A percentile compares a stretch with the other conserved stretches of the same genome.
These are phyloP conservation scores for Sphaerophoria taeniata DNA, from an alignment of 2,888 invertebrate species.

Conservation along the genomic window DNA sequence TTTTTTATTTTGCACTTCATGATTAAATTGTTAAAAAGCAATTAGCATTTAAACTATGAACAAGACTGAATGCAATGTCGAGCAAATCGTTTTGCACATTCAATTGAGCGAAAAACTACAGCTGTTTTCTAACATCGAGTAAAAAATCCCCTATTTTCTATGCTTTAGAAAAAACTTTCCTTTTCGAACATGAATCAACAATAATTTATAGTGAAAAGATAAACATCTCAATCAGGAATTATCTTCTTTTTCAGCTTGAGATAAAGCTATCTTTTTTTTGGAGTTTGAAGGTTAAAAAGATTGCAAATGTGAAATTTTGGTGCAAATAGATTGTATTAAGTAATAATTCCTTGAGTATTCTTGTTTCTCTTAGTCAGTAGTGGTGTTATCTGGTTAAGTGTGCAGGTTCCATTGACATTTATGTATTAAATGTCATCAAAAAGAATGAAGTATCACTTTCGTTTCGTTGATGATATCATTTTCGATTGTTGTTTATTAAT, in stretches of 20 bases:
- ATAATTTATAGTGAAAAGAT: not conserved
- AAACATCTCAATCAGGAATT: constrained; percentile 11
- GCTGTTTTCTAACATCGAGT: no score
- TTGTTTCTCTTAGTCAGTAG: not conserved
- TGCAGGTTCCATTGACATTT: no score
- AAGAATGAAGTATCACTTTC: no score
- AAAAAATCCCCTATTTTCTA: not conserved
- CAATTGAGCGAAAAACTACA: no score
- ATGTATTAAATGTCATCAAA: no score
- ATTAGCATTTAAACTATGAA: not conserved
- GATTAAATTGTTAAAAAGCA: constrained; percentile 22
- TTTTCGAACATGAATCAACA: not conserved
- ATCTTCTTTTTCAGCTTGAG: not conserved
- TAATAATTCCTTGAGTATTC: not conserved
- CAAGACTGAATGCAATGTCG: not conserved
- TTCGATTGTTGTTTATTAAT: no score
- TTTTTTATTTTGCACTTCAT: constrained; percentile 9
- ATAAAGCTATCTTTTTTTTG: not conserved
- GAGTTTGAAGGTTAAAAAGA: not conserved
- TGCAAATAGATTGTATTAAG: constrained; percentile 3
- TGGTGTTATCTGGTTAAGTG: constrained; percentile 28
- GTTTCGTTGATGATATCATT: no score
- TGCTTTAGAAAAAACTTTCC: not conserved
- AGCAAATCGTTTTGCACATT: not conserved
- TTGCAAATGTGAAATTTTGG: not conserved